Conservation (phyloP, 2,888 invertebrate species). For the Diloba caeruleocephala region DNA sequence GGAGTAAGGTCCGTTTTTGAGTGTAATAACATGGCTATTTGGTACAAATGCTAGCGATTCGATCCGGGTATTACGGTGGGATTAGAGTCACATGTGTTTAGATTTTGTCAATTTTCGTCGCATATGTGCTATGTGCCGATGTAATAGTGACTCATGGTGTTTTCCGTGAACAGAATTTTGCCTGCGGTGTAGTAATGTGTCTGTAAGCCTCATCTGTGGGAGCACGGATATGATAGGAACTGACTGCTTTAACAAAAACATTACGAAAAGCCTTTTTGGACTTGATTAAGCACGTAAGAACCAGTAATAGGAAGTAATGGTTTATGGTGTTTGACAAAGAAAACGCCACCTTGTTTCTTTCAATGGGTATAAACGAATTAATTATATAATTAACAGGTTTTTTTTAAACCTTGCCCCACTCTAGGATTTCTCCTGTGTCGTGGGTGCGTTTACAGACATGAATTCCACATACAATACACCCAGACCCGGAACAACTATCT, state of each 20-base stretch:
- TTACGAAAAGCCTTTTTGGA: no score
- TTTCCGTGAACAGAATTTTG: conserved; percentile 24
- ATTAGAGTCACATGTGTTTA: conserved; percentile 71
- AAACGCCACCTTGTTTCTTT: no score
- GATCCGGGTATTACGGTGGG: conserved; percentile 63
- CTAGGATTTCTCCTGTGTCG: no score
- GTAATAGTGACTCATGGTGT: conserved; percentile 38
- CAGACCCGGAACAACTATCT: no score
- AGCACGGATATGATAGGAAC: not conserved
- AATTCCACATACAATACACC: no score
- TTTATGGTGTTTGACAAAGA: no score
- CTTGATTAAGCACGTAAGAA: no score
- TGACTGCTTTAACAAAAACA: not conserved
- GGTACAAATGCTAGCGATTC: conserved; percentile 59
- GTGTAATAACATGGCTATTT: conserved; percentile 27
- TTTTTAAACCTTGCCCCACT: no score
- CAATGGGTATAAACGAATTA: no score
- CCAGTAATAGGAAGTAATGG: no score
- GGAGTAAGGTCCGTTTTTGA: conserved; percentile 51
- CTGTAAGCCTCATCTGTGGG: not conserved
- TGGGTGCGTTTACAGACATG: no score
- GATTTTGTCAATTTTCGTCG: conserved; percentile 63
- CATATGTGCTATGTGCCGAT: conserved; percentile 51
- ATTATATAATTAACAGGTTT: no score
- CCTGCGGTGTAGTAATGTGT: conserved; percentile 1